Conservation (phyloP, 2,113 vertebrate species). For the Dolichallabes microphthalmus region DNA sequence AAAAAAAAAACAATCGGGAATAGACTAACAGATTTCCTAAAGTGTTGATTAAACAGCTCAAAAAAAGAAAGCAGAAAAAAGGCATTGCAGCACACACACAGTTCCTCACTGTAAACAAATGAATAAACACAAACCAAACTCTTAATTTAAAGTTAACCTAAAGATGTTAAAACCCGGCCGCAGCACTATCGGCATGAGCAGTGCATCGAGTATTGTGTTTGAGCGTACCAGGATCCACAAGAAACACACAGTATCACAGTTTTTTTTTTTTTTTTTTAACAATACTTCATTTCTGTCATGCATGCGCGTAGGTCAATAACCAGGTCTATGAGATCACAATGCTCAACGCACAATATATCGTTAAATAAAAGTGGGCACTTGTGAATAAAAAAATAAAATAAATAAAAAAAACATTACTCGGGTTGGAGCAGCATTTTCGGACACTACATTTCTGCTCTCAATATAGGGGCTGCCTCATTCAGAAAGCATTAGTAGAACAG, state of each 20-base stretch:
- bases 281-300: not conserved
- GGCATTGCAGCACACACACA: not conserved
- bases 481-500: not conserved
- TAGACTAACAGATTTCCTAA: not conserved
- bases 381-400: not conserved
- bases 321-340: not conserved
- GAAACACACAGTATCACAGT: not conserved
- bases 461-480: not conserved
- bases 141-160: not conserved
- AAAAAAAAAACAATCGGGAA: not conserved
- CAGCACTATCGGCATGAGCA: not conserved
- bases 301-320: not conserved
- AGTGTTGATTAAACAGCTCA: not conserved
- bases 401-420: too few species aligned
- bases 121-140: not conserved
- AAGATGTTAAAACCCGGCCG: not conserved
- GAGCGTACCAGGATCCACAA: not conserved
- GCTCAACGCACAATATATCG: not conserved
- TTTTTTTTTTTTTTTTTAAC: too few species aligned
- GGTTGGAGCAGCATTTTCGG: not conserved
- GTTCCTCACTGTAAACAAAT: constrained; percentile 7
- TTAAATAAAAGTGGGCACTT: not conserved
- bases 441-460: not conserved
- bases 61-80: not conserved
- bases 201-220: not conserved